Evolutionary conservation across 2,888 invertebrate genomes (phyloP).

Genomic region (Sarcophaga carnaria): DNA sequence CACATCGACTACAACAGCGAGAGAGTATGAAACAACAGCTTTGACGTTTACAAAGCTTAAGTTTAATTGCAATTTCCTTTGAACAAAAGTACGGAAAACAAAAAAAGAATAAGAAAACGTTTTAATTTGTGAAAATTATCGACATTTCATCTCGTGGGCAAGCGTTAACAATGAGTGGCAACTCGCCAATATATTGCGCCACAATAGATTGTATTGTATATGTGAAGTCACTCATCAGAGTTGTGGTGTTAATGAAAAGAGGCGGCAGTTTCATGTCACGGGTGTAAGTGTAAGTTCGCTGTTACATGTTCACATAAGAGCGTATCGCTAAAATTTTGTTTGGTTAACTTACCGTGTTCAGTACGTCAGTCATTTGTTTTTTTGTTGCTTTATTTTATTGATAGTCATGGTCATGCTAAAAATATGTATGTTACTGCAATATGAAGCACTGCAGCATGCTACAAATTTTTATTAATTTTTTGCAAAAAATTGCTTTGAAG

Average conservation of each 20-base stretch:
- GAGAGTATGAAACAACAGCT: not conserved
- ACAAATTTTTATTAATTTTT: not conserved
- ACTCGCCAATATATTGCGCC: not conserved
- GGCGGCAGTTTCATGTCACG: slow-evolving; percentile 23
- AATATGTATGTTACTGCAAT: slow-evolving; percentile 12
- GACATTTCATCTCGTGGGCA: slow-evolving; percentile 35
- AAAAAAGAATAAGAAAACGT: slow-evolving; percentile 2
- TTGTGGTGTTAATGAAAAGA: slow-evolving; percentile 22
- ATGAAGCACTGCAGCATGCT: no score
- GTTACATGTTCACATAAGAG: slow-evolving; percentile 18
- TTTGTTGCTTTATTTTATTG: slow-evolving; percentile 21
- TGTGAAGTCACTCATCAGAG: not conserved
- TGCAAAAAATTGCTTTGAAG: no score
- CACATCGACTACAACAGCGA: not conserved
- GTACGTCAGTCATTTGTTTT: slow-evolving; percentile 12
- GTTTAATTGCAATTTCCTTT: slow-evolving; percentile 32
- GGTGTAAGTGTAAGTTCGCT: slow-evolving; percentile 4
- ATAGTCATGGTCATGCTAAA: slow-evolving; percentile 47
- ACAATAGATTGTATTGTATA: not conserved
- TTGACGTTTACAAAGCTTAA: not conserved
- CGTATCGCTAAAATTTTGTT: not conserved
- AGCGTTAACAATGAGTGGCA: slow-evolving; percentile 5
- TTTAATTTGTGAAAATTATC: slow-evolving; percentile 44
- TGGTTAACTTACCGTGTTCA: no score
- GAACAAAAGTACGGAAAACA: slow-evolving; percentile 5